phyloP scores from a whole-genome alignment of 1,140 invertebrate genomes.

The Paralvinella palmiformis region DNA sequence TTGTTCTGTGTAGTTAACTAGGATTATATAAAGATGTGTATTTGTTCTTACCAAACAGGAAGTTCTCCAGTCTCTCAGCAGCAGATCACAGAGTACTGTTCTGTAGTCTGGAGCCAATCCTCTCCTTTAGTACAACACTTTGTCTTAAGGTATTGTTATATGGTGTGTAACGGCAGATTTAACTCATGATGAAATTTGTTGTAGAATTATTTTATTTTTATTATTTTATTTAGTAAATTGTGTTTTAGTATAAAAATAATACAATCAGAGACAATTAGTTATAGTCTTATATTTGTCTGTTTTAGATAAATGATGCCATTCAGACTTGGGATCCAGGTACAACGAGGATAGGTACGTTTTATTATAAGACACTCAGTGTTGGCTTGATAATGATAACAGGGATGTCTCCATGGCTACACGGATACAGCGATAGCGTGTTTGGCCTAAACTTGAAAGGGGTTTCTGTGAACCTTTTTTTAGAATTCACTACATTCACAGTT shows the following conservation, averaged over 20 bases:
- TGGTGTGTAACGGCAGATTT: background rate
- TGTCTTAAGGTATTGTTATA: conserved; percentile 54
- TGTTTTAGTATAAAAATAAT: too few species aligned
- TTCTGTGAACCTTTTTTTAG: too few species aligned
- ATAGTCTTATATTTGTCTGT: background rate
- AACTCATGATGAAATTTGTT: background rate
- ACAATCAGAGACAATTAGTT: too few species aligned
- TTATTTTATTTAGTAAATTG: too few species aligned
- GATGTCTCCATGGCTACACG: too few species aligned
- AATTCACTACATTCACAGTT: too few species aligned
- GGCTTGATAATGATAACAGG: too few species aligned
- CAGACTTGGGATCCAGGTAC: conserved; percentile 19
- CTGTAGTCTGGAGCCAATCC: conserved; percentile 52
- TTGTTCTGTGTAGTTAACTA: background rate
- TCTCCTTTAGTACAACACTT: conserved; percentile 49
- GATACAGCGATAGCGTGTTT: too few species aligned
- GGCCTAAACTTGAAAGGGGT: too few species aligned
- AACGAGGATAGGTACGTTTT: conserved; percentile 21
- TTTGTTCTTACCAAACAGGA: too few species aligned
- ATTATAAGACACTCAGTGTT: background rate
- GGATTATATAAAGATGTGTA: background rate
- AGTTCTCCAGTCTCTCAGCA: conserved; percentile 49
- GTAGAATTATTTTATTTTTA: background rate
- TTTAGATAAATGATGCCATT: conserved; percentile 23
- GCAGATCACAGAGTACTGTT: conserved; percentile 53